Evolutionary conservation across 2,888 invertebrate genomes (phyloP), one percentile per base, ranked within the genome.

Genomic region (Drosophila quinaria): DNA sequence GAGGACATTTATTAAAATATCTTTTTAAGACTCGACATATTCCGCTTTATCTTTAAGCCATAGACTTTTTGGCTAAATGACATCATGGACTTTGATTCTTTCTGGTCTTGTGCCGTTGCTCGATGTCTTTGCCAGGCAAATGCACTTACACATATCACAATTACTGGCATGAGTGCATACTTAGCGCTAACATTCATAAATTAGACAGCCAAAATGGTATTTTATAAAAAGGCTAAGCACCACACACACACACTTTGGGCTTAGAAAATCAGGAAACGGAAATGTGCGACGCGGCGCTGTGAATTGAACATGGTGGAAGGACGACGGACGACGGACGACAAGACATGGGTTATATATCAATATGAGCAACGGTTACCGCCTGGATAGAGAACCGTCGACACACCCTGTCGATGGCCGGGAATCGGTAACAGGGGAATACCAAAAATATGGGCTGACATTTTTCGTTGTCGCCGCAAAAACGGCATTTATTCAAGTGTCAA

Each of bases 401-500:
- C 71, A 67, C 46, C 52, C 58, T 63, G 37, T 61, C 46, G 54
- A 54, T 61, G 58, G n/a, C 47, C 51, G 65, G 63, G 37, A 41
- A 44, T 62, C 47, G 51, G 74, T 17, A 47, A 47, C 52, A 65
- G 51, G 50, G 35, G 35, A 61, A 35, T 37, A 25, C 29, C 44
- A 58, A 51, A 63, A 76, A 69, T 74, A 87, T 89, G 77, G 81
- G 70, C 83, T 74, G 72, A 67, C 76, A 86, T 86, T 87, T 86
- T 89, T 87, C 83, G 77, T 82, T 64, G 83, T 78, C 72, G 70
- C 75, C 80, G 72, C 73, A 80, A 86, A 87, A 83, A 90, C 91
- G 91, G 81, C 91, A 89, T 90, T 90, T 90, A 80, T 90, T 87
- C 86, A 87, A 90, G 89, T 90, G 91, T 90, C 91, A 91, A 90